Conservation (phyloP, 2,888 invertebrate genomes). For the Phengaris arion region DNA sequence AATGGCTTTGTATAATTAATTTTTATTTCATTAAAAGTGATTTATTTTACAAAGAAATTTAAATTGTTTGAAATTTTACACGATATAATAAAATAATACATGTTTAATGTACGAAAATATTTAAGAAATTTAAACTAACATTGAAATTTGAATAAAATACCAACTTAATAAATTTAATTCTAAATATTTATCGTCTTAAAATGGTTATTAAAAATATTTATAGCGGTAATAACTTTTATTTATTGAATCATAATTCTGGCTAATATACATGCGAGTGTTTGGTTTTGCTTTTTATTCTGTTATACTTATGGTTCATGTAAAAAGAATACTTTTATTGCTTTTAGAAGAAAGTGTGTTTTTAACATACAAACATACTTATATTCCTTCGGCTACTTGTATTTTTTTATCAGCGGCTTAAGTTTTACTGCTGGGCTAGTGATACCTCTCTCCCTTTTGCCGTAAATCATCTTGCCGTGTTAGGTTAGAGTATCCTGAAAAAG, state of each 20-base stretch:
- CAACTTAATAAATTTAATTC: constrained; percentile 12
- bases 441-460: too few species aligned
- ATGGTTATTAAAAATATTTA: constrained; percentile 20
- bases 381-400: not conserved
- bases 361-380: not conserved
- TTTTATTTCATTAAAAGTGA: not conserved
- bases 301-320: not conserved
- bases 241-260: constrained; percentile 17
- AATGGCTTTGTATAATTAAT: constrained; percentile 17
- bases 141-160: not conserved
- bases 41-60: constrained; percentile 5
- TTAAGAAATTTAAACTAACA: not conserved
- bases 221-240: constrained; percentile 13
- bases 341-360: not conserved
- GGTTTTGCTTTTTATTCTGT: not conserved
- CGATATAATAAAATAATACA: not conserved
- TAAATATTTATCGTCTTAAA: constrained; percentile 22
- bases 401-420: not conserved
- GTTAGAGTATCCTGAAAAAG: too few species aligned
- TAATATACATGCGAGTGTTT: not conserved
- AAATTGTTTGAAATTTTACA: constrained; percentile 1
- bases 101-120: not conserved
- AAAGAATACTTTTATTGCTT: not conserved
- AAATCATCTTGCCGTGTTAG: too few species aligned
- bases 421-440: too few species aligned